phyloP scores from a whole-genome alignment of 2,888 invertebrate species.

The Microctonus aethiopoides region DNA sequence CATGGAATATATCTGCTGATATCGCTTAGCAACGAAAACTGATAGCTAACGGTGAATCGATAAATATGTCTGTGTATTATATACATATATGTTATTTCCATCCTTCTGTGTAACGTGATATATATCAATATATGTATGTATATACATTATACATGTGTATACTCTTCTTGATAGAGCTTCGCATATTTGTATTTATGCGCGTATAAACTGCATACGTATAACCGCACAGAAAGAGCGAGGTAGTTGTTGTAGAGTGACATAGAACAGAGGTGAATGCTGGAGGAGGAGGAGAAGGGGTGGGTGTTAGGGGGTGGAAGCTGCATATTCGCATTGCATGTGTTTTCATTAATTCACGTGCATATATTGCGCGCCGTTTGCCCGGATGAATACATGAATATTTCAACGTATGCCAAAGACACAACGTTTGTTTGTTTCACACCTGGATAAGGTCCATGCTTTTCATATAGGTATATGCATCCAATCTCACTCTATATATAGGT shows the following conservation, averaged over 20 bases:
- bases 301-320: constrained; percentile 1
- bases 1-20: constrained; percentile 42
- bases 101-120: constrained; percentile 20
- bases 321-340: constrained; percentile 28
- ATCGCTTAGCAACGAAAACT: constrained; percentile 64
- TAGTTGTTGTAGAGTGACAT: neutral
- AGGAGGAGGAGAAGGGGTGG: too few species aligned
- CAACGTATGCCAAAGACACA: constrained; percentile 31
- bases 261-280: neutral
- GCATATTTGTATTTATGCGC: constrained; percentile 18
- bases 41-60: constrained; percentile 60
- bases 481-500: too few species aligned
- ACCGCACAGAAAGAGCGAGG: neutral
- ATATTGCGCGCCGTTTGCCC: constrained; percentile 24
- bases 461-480: too few species aligned
- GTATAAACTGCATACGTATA: constrained; percentile 30
- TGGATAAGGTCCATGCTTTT: constrained; percentile 18
- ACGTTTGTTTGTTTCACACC: constrained; percentile 29
- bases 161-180: constrained; percentile 13
- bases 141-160: neutral
- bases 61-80: constrained; percentile 40
- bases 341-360: constrained; percentile 33
- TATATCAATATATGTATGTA: constrained; percentile 21
- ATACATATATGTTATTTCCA: neutral
- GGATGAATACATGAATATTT: constrained; percentile 44